Evolutionary conservation across 2,888 invertebrate species (phyloP).

Genomic region (Amphipyra tragopoginis): DNA sequence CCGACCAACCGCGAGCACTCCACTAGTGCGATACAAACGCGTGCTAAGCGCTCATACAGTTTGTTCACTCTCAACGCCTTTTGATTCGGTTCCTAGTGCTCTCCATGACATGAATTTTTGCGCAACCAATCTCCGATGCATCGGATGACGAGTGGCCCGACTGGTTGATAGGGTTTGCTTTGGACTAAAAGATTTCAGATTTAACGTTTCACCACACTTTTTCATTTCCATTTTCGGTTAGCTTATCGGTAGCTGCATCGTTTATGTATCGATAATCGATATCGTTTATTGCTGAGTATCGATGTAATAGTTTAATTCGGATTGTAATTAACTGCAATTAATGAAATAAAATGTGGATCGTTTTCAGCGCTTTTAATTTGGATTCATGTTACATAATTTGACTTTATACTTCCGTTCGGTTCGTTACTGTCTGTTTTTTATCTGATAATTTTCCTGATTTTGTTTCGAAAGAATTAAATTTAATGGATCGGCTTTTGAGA

Average conservation of each 20-base stretch:
- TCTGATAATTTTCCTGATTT: constrained; percentile 24
- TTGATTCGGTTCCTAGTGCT: constrained; percentile 47
- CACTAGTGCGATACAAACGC: constrained; percentile 42
- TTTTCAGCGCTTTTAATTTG: constrained; percentile 42
- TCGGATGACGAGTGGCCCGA: constrained; percentile 39
- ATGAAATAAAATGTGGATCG: constrained; percentile 25
- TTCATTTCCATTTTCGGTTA: constrained; percentile 13
- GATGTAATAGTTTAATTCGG: constrained; percentile 23
- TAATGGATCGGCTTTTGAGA: constrained; percentile 11
- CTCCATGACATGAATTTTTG: constrained; percentile 43
- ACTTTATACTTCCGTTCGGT: constrained; percentile 22
- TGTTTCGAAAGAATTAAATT: constrained; percentile 24
- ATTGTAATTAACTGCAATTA: constrained; percentile 40
- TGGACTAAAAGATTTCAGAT: constrained; percentile 37
- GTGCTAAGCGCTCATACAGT: constrained; percentile 40
- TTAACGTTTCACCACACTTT: constrained; percentile 5
- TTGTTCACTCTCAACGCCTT: constrained; percentile 45
- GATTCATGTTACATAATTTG: constrained; percentile 36
- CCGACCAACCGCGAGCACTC: constrained; percentile 33
- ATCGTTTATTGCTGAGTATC: constrained; percentile 17
- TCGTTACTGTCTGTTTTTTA: constrained; percentile 12
- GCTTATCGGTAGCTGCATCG: constrained; percentile 14
- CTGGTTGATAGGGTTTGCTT: constrained; percentile 35
- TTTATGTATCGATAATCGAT: constrained; percentile 29
- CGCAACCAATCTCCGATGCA: constrained; percentile 38